A percentile compares a stretch with the other conserved stretches of the same genome.
Evolutionary conservation across 2,113 vertebrate species (phyloP).

Genomic region (Benitochromis conjunctus): DNA sequence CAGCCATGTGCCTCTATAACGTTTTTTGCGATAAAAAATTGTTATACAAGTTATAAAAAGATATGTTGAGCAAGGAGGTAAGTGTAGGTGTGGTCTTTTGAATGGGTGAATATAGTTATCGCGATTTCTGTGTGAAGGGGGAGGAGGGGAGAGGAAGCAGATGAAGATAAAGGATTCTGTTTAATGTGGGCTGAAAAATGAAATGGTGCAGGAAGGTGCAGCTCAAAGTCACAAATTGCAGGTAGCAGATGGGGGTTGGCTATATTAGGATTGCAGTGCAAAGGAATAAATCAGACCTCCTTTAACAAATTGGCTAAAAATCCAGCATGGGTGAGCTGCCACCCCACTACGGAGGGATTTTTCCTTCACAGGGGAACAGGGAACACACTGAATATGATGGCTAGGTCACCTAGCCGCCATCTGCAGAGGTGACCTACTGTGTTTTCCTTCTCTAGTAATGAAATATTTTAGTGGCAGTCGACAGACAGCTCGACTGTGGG

Average conservation of each 20-base stretch:
- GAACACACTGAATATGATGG: background rate
- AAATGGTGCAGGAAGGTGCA: background rate
- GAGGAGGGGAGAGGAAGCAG: background rate
- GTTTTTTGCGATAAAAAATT: background rate
- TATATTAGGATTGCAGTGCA: background rate
- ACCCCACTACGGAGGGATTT: background rate
- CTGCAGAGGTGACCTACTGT: background rate
- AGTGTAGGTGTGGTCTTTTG: background rate
- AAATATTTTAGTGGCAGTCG: background rate
- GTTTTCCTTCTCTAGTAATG: background rate
- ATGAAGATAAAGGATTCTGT: background rate
- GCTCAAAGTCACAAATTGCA: background rate
- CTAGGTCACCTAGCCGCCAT: background rate
- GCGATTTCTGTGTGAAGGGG: background rate
- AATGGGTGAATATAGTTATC: background rate
- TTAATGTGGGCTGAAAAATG: background rate
- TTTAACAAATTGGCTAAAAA: background rate
- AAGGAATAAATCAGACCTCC: background rate
- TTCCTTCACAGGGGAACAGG: background rate
- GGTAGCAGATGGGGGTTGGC: background rate
- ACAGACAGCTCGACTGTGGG: background rate
- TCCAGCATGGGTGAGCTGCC: background rate
- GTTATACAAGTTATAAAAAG: background rate
- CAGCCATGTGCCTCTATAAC: background rate
- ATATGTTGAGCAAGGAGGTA: background rate